Base-by-base conservation (phyloP, 2,797 vertebrate genomes). In the Simalia tracyae region DNA sequence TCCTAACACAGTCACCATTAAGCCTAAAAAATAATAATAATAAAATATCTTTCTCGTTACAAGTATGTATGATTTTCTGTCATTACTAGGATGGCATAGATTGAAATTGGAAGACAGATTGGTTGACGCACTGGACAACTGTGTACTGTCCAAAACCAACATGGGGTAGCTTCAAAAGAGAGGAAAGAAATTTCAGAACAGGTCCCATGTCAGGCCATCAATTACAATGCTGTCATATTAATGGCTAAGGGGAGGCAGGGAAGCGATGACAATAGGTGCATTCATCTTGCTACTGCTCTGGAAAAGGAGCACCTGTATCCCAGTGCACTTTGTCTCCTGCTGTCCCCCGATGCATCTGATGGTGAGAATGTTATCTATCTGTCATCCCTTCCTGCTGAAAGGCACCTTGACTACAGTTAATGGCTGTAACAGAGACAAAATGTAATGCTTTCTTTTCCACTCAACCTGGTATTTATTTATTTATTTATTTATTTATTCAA, bases 361-460 rank as follows among this genome's bases (percentile, higher is more conserved):
- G 94, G 10, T 64, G 72, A 89, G 88, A 94, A 96, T 50, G 1
- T 87, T 84, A 92, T 90, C 95, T 94, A 97, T 98, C 96, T 92
- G 96, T 98, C 98, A 98, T 97, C 94, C 96, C 90, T 97, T 96
- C 95, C 92, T 91, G 92, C 96, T 97, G 96, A 98, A 98, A 98
- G 97, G 97, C 98, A 98, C 98, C 98, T 98, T 98, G 97, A 94
- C 95, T 96, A 89, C 87, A 56, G 91, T 94, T 96, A 97, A 97
- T 92, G 92, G 95, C 93, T 93, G 68, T 88, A 95, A 95, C 85
- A 91, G 96, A 84, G 95, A 86, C 91, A 95, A 97, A 94, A 61
- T 96, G 90, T 91, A 93, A 89, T 4, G 91, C 86, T 84, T 66
- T 90, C 81, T 72, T 89, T 85, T 84, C 86, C 90, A 94, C 89